Evolutionary conservation across 2,888 invertebrate species (phyloP).

Genomic region (Rhingia rostrata): DNA sequence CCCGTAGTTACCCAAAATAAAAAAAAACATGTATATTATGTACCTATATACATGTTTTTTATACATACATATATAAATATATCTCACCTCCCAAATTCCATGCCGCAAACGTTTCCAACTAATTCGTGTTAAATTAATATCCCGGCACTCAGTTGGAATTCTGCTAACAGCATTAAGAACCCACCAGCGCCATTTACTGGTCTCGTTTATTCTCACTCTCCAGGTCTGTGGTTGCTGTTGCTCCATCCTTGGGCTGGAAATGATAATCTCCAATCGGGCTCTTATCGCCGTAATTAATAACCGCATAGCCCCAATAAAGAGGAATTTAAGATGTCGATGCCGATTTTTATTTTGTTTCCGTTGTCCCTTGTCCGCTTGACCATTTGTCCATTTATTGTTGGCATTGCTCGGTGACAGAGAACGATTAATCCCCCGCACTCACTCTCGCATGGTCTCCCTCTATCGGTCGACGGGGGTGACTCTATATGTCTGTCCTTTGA

Average conservation of each 20-base stretch:
- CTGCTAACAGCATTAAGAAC: background rate
- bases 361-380: constrained; percentile 15
- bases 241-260: constrained; percentile 41
- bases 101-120: constrained; percentile 55
- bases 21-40: constrained; percentile 10
- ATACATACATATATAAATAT: background rate
- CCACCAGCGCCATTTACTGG: constrained; percentile 25
- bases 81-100: constrained; percentile 6
- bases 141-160: constrained; percentile 49
- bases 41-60: no score
- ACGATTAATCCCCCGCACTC: constrained; percentile 9
- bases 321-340: constrained; percentile 70
- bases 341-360: constrained; percentile 40
- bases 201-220: background rate
- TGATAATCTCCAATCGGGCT: constrained; percentile 71
- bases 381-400: constrained; percentile 37
- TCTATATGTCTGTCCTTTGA: background rate
- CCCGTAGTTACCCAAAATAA: constrained; percentile 29
- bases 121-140: constrained; percentile 68
- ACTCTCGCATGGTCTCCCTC: constrained; percentile 31
- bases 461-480: constrained; percentile 14
- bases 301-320: constrained; percentile 64
- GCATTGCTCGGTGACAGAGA: constrained; percentile 30
- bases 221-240: background rate
- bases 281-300: constrained; percentile 73